phyloP scores from a whole-genome alignment of 2,888 invertebrate genomes.

The Leptinotarsa peninsularis region DNA sequence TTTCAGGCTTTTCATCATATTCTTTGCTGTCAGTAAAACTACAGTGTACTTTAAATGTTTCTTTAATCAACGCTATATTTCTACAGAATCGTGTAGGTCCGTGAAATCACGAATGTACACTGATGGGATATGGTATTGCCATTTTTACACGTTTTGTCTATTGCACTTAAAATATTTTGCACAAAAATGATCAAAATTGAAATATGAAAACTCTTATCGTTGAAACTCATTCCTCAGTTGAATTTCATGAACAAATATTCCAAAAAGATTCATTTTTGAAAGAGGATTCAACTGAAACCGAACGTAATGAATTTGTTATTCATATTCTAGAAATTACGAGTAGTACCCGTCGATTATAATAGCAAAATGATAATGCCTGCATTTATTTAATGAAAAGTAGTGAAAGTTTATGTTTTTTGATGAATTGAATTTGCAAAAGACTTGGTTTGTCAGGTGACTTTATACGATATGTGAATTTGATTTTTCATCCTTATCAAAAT shows the following conservation, averaged over 20 bases:
- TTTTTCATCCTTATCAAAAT: background rate
- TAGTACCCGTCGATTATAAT: background rate
- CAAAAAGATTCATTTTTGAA: too few species aligned
- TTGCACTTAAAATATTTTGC: conserved; percentile 63
- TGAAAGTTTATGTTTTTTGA: background rate
- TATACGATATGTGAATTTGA: background rate
- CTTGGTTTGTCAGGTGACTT: background rate
- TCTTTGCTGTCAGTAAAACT: background rate
- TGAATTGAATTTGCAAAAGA: background rate
- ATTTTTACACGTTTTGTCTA: conserved; percentile 66
- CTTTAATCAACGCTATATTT: conserved; percentile 67
- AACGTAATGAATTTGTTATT: too few species aligned
- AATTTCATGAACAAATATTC: background rate
- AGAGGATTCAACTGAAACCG: too few species aligned
- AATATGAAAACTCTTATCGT: conserved; percentile 33
- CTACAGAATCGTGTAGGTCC: conserved; percentile 65
- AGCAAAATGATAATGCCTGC: background rate
- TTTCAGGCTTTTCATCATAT: too few species aligned
- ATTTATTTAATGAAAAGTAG: background rate
- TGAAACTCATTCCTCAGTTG: background rate
- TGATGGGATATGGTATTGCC: conserved; percentile 67
- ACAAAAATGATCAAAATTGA: conserved; percentile 51
- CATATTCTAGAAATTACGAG: background rate
- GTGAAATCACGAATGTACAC: conserved; percentile 63
- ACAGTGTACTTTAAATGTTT: conserved; percentile 63